Percentiles rank a stretch among this genome's conserved stretches.
These are phyloP conservation scores for Eublepharis macularius DNA, from an alignment of 2,113 vertebrate species.

Conservation along the genomic window DNA sequence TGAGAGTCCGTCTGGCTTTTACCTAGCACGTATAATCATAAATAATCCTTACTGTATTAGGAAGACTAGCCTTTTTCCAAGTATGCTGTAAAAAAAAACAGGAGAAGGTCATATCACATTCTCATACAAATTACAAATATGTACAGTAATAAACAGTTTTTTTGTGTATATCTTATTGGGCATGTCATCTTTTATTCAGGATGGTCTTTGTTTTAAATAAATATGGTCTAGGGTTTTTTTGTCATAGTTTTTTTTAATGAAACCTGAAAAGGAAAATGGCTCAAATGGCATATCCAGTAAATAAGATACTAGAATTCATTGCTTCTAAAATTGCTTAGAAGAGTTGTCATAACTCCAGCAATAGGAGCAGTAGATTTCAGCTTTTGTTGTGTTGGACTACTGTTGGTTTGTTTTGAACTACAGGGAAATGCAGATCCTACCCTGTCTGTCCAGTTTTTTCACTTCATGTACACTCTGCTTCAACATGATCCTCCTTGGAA, in stretches of 20 bases:
- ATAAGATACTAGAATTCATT: background rate
- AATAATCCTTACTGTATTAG: background rate
- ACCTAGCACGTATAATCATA: background rate
- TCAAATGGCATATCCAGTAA: background rate
- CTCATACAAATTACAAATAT: no score
- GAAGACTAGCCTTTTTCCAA: background rate
- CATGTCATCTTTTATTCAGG: no score
- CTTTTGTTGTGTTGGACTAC: background rate
- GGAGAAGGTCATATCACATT: no score
- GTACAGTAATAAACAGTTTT: no score
- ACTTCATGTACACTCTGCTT: constrained; percentile 79
- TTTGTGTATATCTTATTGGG: no score
- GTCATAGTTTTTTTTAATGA: no score
- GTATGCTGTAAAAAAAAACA: no score
- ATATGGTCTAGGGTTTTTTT: no score
- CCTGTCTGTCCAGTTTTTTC: constrained; percentile 75
- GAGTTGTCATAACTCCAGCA: background rate
- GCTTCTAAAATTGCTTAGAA: background rate
- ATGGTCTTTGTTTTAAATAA: no score
- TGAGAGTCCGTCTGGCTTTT: background rate
- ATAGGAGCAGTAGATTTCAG: background rate
- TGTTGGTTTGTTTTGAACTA: constrained; percentile 48
- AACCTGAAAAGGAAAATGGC: no score
- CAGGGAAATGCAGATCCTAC: constrained; percentile 80
- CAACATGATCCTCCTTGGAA: constrained; percentile 87